Percentiles rank a stretch among this genome's conserved stretches.
Evolutionary conservation across 2,113 vertebrate genomes (phyloP).

Genomic region (Cephalopterus ornatus): DNA sequence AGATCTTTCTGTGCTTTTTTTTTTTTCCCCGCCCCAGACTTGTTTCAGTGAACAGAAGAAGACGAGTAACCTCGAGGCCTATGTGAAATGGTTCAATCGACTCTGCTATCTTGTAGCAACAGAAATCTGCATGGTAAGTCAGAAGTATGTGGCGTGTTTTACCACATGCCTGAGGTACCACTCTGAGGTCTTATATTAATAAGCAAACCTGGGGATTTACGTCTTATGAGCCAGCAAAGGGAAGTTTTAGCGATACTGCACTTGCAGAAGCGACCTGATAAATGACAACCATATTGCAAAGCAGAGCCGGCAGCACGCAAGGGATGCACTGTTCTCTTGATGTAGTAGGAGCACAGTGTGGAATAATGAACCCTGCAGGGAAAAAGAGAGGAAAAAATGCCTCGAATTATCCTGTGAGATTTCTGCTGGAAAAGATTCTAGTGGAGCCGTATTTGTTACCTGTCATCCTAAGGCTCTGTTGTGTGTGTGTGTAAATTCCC

Average conservation of each 20-base stretch:
- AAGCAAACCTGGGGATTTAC: background rate
- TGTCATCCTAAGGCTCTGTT: background rate
- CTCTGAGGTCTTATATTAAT: background rate
- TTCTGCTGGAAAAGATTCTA: background rate
- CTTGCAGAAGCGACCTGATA: background rate
- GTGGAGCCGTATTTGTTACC: conserved; percentile 3
- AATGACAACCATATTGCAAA: background rate
- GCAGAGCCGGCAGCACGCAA: background rate
- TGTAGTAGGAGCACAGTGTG: background rate
- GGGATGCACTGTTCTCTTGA: background rate
- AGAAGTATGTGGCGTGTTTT: background rate
- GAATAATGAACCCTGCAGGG: conserved; percentile 56
- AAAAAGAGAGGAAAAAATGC: background rate
- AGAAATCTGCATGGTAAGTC: conserved; percentile 90
- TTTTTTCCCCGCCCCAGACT: conserved; percentile 69
- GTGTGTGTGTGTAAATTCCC: background rate
- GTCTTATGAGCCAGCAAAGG: background rate
- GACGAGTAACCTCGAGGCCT: conserved; percentile 89
- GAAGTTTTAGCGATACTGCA: background rate
- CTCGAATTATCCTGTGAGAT: conserved; percentile 5
- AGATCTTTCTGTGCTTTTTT: background rate
- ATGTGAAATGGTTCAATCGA: conserved; percentile 93
- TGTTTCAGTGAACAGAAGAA: conserved; percentile 86
- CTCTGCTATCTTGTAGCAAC: conserved; percentile 91
- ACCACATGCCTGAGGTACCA: background rate